Base-by-base conservation (phyloP, 2,113 vertebrate genomes). In the Columba livia region DNA sequence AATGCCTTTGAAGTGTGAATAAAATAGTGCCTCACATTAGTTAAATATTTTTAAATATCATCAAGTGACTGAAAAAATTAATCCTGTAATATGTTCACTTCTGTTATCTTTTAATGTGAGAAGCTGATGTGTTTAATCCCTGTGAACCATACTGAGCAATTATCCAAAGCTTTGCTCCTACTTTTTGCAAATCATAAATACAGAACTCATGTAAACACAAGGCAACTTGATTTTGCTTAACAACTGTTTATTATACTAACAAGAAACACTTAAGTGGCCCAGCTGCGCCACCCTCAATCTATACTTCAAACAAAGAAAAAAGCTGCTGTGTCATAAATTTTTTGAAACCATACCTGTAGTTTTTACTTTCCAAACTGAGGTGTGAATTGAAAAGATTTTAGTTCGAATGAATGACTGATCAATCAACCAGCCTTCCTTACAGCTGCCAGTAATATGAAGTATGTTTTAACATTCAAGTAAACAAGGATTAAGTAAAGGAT, bases 111-210 rank as follows among this genome's bases (percentile, higher is more conserved):
- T 77, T 72, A 93, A 83, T 93, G 60, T 64, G 60, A 91, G 65
- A 85, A 89, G 14, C 12, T 95, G 60, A 89, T 86, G 56, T 53
- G 15, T 73, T 88, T 93, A 96, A 93, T 94, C 79, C 71, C 34
- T 79, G 61, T 78, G 72, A 97, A 90, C 57, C 36, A 84, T 69
- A 93, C 69, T 42, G 69, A 91, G 73, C 54, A 94, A 88, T 94
- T 95, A 95, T 62, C 32, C 64, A 92, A 94, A 77, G 20, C 69
- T 94, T 85, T 96, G 29, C 90, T 94, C 91, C 62, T 92, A 87
- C 74, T 89, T 97, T 67, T 91, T 91, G 56, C 74, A 87, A 86
- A 83, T 90, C 61, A 84, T 88, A 92, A 90, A 96, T 90, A 95
- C 40, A 77, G 75, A 96, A 73, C 79, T 93, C 38, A 25, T 72